Base-by-base conservation (phyloP, 2,113 vertebrate genomes). In the Regulus satrapa region DNA sequence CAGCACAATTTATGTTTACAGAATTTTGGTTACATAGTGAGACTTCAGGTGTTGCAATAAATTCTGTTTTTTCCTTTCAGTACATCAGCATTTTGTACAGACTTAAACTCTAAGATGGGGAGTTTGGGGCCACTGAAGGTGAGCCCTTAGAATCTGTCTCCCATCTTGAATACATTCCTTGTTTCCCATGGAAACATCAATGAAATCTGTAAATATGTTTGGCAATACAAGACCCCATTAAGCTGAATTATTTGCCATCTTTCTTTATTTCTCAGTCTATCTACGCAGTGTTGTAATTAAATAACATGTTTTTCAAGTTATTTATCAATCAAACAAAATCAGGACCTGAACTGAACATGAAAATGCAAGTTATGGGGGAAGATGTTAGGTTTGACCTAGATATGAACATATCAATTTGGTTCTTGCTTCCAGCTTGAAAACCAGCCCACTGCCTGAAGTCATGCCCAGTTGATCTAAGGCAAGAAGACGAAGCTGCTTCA, bases 171-270 rank as follows among this genome's bases (percentile, higher is more conserved):
- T 48, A 56, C 5, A 12, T 12, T 86, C 32, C 19, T 75, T 77
- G 14, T 74, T 74, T 96, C 63, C 26, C 29, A 36, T 34, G 9
- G 49, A 86, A 56, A 11, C 76, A 36, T 52, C 19, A 58, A 66
- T 66, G 38, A 92, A 85, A 87, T 78, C 32, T 49, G 10, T 67
- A 90, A 82, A 78, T 18, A 21, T 61, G 8, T 80, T 79, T 88
- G 36, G 25, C 54, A 79, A 63, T 75, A 48, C 55, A 59, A 58
- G 52, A 26, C 0, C 0, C 4, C 0, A 0, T 45, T 56, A 77
- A 8, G 21, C 19, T 69, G 77, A 73, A 58, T 84, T 58, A 66
- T 49, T 87, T 84, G 17, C 31, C 10, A 36, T 64, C 28, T 58
- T 66, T 51, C 72, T 76, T 83, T 63, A 48, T 87, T 87, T 84